Percentiles rank a stretch among this genome's conserved stretches.
Evolutionary conservation across 2,888 invertebrate species (phyloP).

Genomic region (Ormyrus labotus): DNA sequence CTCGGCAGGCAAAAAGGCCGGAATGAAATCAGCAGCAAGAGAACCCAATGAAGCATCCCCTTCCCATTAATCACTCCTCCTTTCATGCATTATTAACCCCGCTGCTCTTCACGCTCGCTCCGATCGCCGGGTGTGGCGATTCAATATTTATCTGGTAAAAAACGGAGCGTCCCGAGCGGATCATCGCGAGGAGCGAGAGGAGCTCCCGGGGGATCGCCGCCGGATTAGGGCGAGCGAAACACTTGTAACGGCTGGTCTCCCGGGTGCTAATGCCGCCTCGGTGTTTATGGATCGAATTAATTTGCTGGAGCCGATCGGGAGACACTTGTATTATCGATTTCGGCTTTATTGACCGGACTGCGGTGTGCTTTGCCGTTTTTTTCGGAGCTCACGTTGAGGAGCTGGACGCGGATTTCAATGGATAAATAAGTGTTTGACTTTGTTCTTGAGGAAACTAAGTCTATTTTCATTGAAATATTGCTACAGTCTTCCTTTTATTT

Average conservation of each 20-base stretch:
- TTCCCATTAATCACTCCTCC: slow-evolving; percentile 1
- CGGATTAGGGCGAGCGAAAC: slow-evolving; percentile 75
- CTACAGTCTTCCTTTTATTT: too few species aligned
- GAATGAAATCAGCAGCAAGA: too few species aligned
- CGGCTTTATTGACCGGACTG: too few species aligned
- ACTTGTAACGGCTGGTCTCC: slow-evolving; percentile 70
- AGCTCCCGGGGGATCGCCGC: slow-evolving; percentile 70
- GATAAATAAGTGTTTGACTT: too few species aligned
- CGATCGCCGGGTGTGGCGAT: slow-evolving; percentile 52
- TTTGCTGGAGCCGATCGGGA: slow-evolving; percentile 71
- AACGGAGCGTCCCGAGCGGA: slow-evolving; percentile 47
- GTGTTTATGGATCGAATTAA: slow-evolving; percentile 74
- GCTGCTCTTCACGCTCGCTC: slow-evolving; percentile 46
- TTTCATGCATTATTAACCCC: slow-evolving; percentile 48
- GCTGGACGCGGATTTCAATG: too few species aligned
- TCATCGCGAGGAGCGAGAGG: slow-evolving; percentile 31
- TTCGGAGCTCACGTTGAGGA: too few species aligned
- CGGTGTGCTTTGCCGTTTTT: not conserved
- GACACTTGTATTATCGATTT: too few species aligned
- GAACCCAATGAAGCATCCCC: too few species aligned
- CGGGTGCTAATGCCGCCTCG: slow-evolving; percentile 69
- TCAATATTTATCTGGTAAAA: slow-evolving; percentile 46
- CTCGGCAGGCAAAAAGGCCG: too few species aligned
- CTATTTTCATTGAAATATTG: too few species aligned
- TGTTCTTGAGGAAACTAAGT: too few species aligned